Conservation (phyloP, 2,888 invertebrate species). For the Agrochola lota region DNA sequence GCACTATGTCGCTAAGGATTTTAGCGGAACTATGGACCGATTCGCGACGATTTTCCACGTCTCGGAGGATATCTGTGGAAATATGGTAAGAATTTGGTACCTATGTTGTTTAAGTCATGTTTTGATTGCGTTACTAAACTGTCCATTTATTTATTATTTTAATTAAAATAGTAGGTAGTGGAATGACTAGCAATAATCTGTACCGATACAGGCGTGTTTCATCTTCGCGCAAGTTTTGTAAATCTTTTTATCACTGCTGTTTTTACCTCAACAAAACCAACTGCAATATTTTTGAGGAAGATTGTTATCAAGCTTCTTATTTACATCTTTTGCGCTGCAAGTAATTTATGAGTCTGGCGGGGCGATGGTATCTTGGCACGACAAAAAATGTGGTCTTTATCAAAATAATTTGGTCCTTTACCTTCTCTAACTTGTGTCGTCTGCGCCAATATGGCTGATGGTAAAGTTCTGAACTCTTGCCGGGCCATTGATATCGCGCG, state of each 20-base stretch:
- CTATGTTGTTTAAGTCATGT: too few relatives aligned
- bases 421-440: conserved; percentile 91
- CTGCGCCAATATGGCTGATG: conserved; percentile 90
- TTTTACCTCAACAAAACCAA: background rate
- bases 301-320: background rate
- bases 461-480: conserved; percentile 91
- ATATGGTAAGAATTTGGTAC: background rate
- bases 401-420: conserved; percentile 66
- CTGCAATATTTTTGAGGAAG: background rate
- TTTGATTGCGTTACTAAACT: too few relatives aligned
- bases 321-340: background rate
- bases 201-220: background rate
- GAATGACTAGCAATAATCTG: too few relatives aligned
- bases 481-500: conserved; percentile 90
- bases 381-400: background rate
- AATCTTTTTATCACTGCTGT: background rate
- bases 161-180: too few relatives aligned
- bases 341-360: background rate
- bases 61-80: conserved; percentile 90
- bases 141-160: too few relatives aligned
- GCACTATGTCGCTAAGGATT: conserved; percentile 90
- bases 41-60: conserved; percentile 90
- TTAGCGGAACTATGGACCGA: conserved; percentile 90
- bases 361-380: background rate
- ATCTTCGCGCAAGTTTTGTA: background rate